Evolutionary conservation across 2,113 vertebrate species (phyloP), one percentile per base, ranked within the genome.

Genomic region (Numida meleagris): DNA sequence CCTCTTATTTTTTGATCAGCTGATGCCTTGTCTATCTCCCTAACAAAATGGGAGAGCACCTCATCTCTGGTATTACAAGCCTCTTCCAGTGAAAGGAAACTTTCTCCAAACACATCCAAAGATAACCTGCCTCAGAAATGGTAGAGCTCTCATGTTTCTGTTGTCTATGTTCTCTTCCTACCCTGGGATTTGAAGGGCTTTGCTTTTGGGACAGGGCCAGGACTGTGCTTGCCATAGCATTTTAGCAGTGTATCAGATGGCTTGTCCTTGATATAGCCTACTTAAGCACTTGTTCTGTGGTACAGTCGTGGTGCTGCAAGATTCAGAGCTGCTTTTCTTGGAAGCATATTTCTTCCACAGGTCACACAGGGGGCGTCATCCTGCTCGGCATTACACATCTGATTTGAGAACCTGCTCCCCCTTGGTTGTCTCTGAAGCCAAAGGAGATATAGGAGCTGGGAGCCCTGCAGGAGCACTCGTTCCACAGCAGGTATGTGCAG

Each of bases 391-490:
- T 82, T 46, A 18, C 31, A 14, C 1, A 3, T 40, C n/a, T 53
- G 31, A 10, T 67, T 36, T 63, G 42, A 66, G 19, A 50, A 51
- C n/a, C 19, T 8, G 0, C 13, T 42, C 4, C 45, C 12, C 48
- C 34, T 18, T 11, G 2, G 2, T 2, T 33, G 29, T 10, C 40
- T 77, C 11, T 10, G 33, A 68, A 50, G 55, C 9, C 0, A 0
- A 31, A 63, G 48, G 36, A 58, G 62, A 57, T 11, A 36, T 4
- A 27, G 14, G 12, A 2, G 23, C 51, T 70, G 53, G 51, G 79
- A 76, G 20, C 53, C 17, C 27, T 0, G 1, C 33, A 29, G 58
- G 25, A 46, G 8, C 2, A 0, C 2, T 3, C 0, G 2, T 12
- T 46, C 79, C 59, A 45, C 59, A 66, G 83, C 40, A 57, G 63